Percentiles rank a stretch among this genome's conserved stretches.
Evolutionary conservation across 2,888 invertebrate genomes (phyloP).

Genomic region (Drosophila affinis): DNA sequence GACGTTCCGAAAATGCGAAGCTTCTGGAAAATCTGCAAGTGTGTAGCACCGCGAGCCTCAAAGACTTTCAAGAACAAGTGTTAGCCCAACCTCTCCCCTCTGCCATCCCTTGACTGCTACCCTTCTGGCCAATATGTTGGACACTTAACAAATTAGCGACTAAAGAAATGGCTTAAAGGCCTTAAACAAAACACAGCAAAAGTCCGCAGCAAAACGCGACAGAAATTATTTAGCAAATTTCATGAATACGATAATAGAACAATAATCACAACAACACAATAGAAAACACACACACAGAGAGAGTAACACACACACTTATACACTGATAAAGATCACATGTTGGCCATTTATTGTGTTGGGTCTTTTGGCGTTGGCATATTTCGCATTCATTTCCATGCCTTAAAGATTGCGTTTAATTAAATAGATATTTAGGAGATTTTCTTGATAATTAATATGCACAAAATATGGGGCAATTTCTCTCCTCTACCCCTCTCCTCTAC

Average conservation of each 20-base stretch:
- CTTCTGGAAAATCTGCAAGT: neutral
- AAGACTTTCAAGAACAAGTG: conserved; percentile 4
- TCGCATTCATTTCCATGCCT: conserved; percentile 49
- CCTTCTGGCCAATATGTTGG: conserved; percentile 20
- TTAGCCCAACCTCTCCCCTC: neutral
- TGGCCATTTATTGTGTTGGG: conserved; percentile 61
- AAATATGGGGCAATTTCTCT: neutral
- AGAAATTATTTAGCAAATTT: conserved; percentile 53
- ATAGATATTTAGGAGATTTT: conserved; percentile 44
- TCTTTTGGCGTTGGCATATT: conserved; percentile 7
- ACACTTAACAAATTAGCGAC: conserved; percentile 67
- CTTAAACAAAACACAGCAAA: conserved; percentile 28
- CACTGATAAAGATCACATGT: conserved; percentile 59
- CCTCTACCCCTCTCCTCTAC: no score
- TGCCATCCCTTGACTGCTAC: neutral
- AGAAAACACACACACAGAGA: conserved; percentile 15
- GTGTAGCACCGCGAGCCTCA: neutral
- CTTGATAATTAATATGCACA: conserved; percentile 15
- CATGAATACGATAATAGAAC: conserved; percentile 59
- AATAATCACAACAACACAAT: conserved; percentile 13
- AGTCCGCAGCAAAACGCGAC: conserved; percentile 19
- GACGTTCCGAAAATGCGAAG: neutral
- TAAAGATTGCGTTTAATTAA: conserved; percentile 35
- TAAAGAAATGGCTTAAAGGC: conserved; percentile 55
- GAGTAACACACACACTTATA: conserved; percentile 5